These are phyloP conservation scores for Steinernema scapterisci DNA, from an alignment of 2,888 invertebrate species.

Conservation along the genomic window DNA sequence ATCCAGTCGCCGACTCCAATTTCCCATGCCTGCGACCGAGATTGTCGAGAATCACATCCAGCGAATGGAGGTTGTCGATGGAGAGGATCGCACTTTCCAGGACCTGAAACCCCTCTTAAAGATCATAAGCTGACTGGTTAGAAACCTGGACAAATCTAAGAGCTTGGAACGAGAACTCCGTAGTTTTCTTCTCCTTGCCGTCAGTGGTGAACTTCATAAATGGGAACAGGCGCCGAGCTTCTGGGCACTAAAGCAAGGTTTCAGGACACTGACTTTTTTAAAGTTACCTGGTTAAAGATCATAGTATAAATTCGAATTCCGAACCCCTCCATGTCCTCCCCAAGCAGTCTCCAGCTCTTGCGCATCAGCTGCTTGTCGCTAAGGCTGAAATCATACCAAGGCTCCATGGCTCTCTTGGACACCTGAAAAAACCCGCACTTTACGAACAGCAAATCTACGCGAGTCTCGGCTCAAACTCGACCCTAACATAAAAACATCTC, in stretches of 20 bases:
- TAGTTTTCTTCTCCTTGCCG: constrained; percentile 53
- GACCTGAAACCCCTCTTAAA: constrained; percentile 44
- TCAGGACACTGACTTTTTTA: background rate
- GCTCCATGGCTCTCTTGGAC: background rate
- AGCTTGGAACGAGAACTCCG: constrained; percentile 61
- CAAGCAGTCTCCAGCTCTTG: constrained; percentile 20
- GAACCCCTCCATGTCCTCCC: constrained; percentile 51
- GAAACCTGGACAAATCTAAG: constrained; percentile 59
- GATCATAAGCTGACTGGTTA: constrained; percentile 44
- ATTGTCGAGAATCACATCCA: constrained; percentile 59
- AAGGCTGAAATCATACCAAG: constrained; percentile 10
- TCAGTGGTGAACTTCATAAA: constrained; percentile 52
- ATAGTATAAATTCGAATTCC: constrained; percentile 55
- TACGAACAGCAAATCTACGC: too few relatives aligned
- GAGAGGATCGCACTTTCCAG: constrained; percentile 55
- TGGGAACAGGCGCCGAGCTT: constrained; percentile 55
- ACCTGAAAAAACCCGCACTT: background rate
- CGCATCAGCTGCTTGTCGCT: constrained; percentile 13
- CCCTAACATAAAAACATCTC: background rate
- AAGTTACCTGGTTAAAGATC: constrained; percentile 62
- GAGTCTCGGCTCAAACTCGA: background rate
- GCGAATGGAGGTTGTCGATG: constrained; percentile 50
- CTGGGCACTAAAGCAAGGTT: constrained; percentile 48
- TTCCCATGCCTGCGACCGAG: constrained; percentile 60
- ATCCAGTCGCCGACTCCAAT: constrained; percentile 50